phyloP scores from a whole-genome alignment of 92 coral and sea anemone genomes.

The Parazoanthus darwini region DNA sequence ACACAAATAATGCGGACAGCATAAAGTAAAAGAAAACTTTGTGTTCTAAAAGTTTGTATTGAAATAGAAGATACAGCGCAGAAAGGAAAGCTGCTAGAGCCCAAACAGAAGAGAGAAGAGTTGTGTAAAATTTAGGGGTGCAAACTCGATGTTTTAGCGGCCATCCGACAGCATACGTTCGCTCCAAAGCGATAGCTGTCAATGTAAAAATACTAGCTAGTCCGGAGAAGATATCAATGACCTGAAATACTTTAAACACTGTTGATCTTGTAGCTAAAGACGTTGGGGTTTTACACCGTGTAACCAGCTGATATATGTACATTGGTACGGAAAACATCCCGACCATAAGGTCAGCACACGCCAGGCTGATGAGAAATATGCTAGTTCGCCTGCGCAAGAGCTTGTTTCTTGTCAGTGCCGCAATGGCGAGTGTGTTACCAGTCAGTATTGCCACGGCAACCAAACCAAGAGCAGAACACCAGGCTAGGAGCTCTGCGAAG shows the following conservation, averaged over 20 bases:
- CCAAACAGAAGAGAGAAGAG: slow-evolving; percentile 71
- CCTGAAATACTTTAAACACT: slow-evolving; percentile 52
- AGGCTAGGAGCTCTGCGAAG: slow-evolving; percentile 48
- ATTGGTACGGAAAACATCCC: slow-evolving; percentile 79
- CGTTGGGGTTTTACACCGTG: slow-evolving; percentile 37
- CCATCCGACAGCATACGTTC: slow-evolving; percentile 76
- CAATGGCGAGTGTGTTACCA: slow-evolving; percentile 75
- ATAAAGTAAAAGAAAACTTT: slow-evolving; percentile 77
- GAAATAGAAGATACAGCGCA: slow-evolving; percentile 67
- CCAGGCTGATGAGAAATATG: slow-evolving; percentile 70
- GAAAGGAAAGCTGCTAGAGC: slow-evolving; percentile 68
- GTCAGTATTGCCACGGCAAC: slow-evolving; percentile 64
- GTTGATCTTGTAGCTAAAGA: slow-evolving; percentile 29
- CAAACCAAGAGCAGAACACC: slow-evolving; percentile 68
- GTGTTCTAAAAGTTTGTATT: slow-evolving; percentile 64
- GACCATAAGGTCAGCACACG: slow-evolving; percentile 76
- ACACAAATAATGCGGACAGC: slow-evolving; percentile 66
- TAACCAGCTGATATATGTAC: slow-evolving; percentile 68
- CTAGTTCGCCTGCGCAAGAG: slow-evolving; percentile 80
- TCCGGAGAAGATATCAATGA: slow-evolving; percentile 76
- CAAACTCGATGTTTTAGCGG: slow-evolving; percentile 77
- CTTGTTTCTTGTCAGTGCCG: slow-evolving; percentile 70
- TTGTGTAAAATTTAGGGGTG: slow-evolving; percentile 58
- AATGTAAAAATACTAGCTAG: slow-evolving; percentile 81
- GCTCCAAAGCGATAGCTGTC: slow-evolving; percentile 80